These are phyloP conservation scores for Genyomyrus donnyi DNA, from an alignment of 2,113 vertebrate species.

Conservation along the genomic window DNA sequence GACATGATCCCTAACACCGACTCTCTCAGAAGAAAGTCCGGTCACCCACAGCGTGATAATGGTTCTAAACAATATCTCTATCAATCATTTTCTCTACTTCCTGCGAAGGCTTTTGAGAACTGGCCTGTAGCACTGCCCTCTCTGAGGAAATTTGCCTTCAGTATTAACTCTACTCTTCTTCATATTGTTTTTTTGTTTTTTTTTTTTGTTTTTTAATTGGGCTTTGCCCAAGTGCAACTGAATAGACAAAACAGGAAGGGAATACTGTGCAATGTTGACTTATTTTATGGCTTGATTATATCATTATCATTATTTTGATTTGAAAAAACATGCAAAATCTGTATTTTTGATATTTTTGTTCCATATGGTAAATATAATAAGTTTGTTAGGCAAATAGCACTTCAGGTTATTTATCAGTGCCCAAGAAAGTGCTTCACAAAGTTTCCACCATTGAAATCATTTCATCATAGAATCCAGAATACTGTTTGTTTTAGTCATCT, in stretches of 20 bases:
- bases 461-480: neutral
- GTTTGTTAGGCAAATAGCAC: neutral
- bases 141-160: neutral
- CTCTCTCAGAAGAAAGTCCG: constrained; percentile 65
- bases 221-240: neutral
- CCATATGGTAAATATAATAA: neutral
- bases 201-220: neutral
- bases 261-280: neutral
- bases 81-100: constrained; percentile 60
- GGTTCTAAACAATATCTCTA: constrained; percentile 48
- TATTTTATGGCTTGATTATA: neutral
- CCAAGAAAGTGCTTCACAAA: neutral
- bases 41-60: constrained; percentile 50
- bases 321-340: neutral
- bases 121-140: neutral
- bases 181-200: neutral
- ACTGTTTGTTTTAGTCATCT: neutral
- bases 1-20: constrained; percentile 67
- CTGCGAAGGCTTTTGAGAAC: constrained; percentile 10
- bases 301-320: neutral
- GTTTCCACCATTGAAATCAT: neutral
- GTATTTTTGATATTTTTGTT: neutral
- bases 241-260: neutral
- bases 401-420: neutral
- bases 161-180: neutral